These are phyloP conservation scores for Apamea anceps DNA, from an alignment of 2,888 invertebrate species.

Conservation along the genomic window DNA sequence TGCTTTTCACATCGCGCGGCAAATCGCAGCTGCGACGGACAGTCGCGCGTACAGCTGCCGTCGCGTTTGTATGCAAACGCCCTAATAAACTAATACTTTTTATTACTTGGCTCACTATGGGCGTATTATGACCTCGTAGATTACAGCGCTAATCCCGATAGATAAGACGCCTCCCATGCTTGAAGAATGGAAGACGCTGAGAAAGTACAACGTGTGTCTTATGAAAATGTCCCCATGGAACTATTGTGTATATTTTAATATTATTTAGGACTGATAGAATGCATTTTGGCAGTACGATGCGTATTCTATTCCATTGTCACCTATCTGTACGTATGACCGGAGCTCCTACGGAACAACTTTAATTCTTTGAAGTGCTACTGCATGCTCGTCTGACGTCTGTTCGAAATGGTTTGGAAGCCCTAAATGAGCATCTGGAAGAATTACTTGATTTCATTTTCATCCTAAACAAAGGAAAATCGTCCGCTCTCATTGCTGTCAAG, in stretches of 20 bases:
- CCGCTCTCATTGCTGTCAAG: neutral
- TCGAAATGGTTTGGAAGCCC: neutral
- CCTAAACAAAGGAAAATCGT: neutral
- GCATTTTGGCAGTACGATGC: neutral
- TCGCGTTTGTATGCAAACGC: slow-evolving; percentile 85
- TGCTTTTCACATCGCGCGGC: slow-evolving; percentile 85
- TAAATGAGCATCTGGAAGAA: neutral
- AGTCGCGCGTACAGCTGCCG: slow-evolving; percentile 81
- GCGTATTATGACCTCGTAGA: slow-evolving; percentile 68
- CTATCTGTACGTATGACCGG: neutral
- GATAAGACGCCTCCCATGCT: slow-evolving; percentile 58
- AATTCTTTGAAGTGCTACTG: neutral
- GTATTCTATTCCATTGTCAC: neutral
- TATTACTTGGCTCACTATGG: slow-evolving; percentile 78
- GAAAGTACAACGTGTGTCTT: slow-evolving; percentile 10
- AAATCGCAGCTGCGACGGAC: slow-evolving; percentile 82
- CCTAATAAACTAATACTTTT: slow-evolving; percentile 88
- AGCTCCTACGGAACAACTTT: neutral
- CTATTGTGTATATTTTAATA: neutral
- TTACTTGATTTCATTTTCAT: neutral
- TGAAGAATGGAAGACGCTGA: slow-evolving; percentile 48
- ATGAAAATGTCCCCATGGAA: slow-evolving; percentile 44
- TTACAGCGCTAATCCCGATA: slow-evolving; percentile 65
- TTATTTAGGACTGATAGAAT: neutral
- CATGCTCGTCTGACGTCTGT: neutral